Evolutionary conservation across 2,797 vertebrate genomes (phyloP), one percentile per base, ranked within the genome.

Genomic region (Tragopan temminckii): DNA sequence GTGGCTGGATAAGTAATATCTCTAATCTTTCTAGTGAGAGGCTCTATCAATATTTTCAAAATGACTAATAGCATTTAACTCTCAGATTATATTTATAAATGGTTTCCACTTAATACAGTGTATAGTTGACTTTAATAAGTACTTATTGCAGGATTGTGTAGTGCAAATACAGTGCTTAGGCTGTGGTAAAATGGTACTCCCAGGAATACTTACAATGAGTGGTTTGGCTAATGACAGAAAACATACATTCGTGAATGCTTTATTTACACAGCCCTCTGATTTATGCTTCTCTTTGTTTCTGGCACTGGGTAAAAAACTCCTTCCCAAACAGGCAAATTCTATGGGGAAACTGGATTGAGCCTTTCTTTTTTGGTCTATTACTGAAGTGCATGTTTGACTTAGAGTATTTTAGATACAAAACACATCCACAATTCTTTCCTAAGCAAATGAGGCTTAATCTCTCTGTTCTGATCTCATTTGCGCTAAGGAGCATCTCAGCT

Each of bases 201-300:
- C 19, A 90, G 89, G 91, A 93, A 93, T 84, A 57, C 80, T 94
- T 25, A 58, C 91, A 87, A 90, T 13, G 68, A 95, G 85, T 0
- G 72, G 52, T 91, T 95, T 90, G 80, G 59, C 64, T 96, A 95
- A 95, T 88, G 84, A 85, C 8, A 88, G 89, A 94, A 94, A 96
- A 77, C 82, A 80, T 2, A 8, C 64, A 87, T 58, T 66, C 38
- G 66, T 31, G 59, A 83, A 72, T 48, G 78, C 29, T 95, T 75
- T 93, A 88, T 96, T 97, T 96, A 88, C 63, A 20, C 90, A 90
- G 40, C 13, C 1, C 46, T 70, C 59, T 72, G 57, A 89, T 87
- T 91, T 71, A 75, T 43, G 52, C 45, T 94, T 82, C 43, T 40
- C 46, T 85, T 80, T 88, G 61, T 83, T 93, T n/a, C 63, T 35